phyloP scores from a whole-genome alignment of 2,888 invertebrate species.

The Biston betularia region DNA sequence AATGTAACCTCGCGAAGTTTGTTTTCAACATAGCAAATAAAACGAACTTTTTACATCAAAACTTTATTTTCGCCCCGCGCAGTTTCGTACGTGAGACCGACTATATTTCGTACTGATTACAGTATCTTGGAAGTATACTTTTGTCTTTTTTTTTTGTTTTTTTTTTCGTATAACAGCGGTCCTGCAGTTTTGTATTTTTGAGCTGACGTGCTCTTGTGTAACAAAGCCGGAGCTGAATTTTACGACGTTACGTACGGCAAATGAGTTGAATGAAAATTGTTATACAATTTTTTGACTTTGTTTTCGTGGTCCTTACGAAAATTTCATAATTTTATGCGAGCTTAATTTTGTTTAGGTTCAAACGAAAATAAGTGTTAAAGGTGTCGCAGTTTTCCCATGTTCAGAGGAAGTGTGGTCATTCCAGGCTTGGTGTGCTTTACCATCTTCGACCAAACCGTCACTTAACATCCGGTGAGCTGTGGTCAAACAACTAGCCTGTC shows the following conservation, averaged over 20 bases:
- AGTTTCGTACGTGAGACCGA: conserved; percentile 80
- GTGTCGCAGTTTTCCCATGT: conserved; percentile 9
- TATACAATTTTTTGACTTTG: conserved; percentile 47
- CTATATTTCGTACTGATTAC: conserved; percentile 80
- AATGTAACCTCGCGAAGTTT: conserved; percentile 54
- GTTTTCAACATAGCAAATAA: conserved; percentile 74
- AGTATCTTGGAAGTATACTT: conserved; percentile 57
- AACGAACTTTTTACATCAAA: conserved; percentile 87
- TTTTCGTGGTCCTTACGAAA: conserved; percentile 45
- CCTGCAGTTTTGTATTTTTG: conserved; percentile 29
- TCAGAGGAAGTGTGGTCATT: background rate
- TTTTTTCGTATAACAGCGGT: conserved; percentile 34
- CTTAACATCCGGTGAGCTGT: too few species aligned
- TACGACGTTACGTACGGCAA: conserved; percentile 44
- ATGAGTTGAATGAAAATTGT: conserved; percentile 46
- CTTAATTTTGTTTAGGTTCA: conserved; percentile 37
- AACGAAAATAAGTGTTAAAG: conserved; percentile 8
- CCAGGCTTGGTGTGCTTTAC: too few species aligned
- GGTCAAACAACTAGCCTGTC: too few species aligned
- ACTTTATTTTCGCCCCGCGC: conserved; percentile 77
- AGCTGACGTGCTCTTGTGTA: conserved; percentile 32
- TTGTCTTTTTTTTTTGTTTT: conserved; percentile 30
- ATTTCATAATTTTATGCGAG: conserved; percentile 35
- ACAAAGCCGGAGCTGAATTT: conserved; percentile 40
- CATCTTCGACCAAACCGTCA: too few species aligned